Conservation (phyloP, 2,113 vertebrate species). For the Lasiurus cinereus region DNA sequence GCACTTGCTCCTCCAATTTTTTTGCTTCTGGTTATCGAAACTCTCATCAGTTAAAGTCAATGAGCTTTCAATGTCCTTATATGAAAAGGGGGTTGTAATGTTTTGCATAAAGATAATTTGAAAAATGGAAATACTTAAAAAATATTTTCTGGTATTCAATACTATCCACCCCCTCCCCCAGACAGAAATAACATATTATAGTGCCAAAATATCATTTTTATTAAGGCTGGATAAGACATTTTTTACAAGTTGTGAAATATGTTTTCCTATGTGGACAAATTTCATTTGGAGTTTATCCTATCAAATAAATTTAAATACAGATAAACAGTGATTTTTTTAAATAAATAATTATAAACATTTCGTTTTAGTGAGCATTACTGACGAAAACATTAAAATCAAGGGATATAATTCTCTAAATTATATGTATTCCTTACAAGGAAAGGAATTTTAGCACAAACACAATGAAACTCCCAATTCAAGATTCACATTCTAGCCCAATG, state of each 20-base stretch:
- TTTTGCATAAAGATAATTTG: neutral
- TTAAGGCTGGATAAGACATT: constrained; percentile 19
- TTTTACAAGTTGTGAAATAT: constrained; percentile 19
- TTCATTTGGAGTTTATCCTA: constrained; percentile 53
- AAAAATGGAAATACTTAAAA: neutral
- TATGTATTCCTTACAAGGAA: neutral
- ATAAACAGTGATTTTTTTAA: constrained; percentile 49
- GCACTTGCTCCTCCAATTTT: neutral
- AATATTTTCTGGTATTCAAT: constrained; percentile 6
- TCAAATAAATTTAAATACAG: constrained; percentile 68
- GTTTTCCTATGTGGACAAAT: constrained; percentile 56
- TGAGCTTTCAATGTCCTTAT: neutral
- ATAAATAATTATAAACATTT: constrained; percentile 49
- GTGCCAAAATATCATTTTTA: neutral
- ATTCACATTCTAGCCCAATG: neutral
- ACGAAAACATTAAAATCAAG: constrained; percentile 56
- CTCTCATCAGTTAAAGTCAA: neutral
- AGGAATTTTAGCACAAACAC: constrained; percentile 41
- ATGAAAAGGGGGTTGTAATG: neutral
- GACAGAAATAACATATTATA: neutral
- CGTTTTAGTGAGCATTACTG: constrained; percentile 70
- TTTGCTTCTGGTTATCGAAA: neutral
- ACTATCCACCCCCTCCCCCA: neutral
- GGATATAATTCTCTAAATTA: constrained; percentile 10
- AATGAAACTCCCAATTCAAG: constrained; percentile 12